Evolutionary conservation across 92 coral and sea anemone species (phyloP), one percentile per base, ranked within the genome.

Genomic region (Palythoa heliodiscus): DNA sequence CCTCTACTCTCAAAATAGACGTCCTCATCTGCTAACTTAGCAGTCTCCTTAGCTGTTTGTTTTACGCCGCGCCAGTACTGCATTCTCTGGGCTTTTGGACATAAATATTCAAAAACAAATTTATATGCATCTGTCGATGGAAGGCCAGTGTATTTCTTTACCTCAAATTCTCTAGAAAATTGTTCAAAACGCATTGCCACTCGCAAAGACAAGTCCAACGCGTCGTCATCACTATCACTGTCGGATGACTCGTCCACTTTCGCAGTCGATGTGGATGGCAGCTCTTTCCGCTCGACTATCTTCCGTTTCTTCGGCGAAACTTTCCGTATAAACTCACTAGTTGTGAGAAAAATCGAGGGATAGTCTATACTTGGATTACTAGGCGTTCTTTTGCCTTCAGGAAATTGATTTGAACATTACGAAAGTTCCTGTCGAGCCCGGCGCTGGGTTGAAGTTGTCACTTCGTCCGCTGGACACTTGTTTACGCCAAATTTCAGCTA

Each of bases 11-110:
- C 58, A 77, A 64, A 53, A 58, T 58, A 11, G n/a, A 58, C 66
- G 23, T 58, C 66, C n/a, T 58, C 19, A 58, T 58, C 66, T 67
- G 71, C 71, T 67, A 20, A 67, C 66, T 48, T 70, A 69, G 78
- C 14, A n/a, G 83, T 87, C 70, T 80, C 90, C 64, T 87, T 73
- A 11, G 82, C 57, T 60, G 90, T 81, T 86, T 81, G 90, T 73
- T 87, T 89, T 52, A 53, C 71, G 16, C 90, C 92, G 40, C 84
- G 70, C 92, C 90, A 89, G 79, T 89, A 89, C 78, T 87, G 92
- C 92, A 89, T 89, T 43, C 66, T 70, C 47, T 58, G 82, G 38
- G 90, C 92, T 76, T 89, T 89, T 69, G 69, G 74, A 52, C 15
- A 24, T 14, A 89, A 60, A 86, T 87, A 67, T 52, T 82, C 88